These are phyloP conservation scores for Andrena bucephala DNA, from an alignment of 2,888 invertebrate genomes.

Conservation along the genomic window DNA sequence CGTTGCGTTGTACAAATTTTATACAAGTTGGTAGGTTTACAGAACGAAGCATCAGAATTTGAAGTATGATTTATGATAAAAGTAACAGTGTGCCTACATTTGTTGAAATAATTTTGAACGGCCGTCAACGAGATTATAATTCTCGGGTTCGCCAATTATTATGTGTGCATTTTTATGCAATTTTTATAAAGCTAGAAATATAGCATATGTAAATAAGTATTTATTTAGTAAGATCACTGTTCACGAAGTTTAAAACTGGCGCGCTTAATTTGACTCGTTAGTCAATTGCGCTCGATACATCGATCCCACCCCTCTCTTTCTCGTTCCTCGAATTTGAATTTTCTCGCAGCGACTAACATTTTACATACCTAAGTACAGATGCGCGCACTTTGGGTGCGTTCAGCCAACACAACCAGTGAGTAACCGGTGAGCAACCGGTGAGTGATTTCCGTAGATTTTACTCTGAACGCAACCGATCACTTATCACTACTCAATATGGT, in stretches of 20 bases:
- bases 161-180: not conserved
- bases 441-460: no score
- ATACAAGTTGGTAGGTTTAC: not conserved
- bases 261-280: not conserved
- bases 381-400: no score
- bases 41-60: not conserved
- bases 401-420: no score
- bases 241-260: not conserved
- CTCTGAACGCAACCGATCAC: no score
- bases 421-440: no score
- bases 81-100: not conserved
- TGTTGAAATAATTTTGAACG: not conserved
- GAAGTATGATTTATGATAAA: not conserved
- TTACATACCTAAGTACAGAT: not conserved
- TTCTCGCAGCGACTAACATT: not conserved
- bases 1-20: not conserved
- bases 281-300: not conserved
- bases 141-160: not conserved
- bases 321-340: not conserved
- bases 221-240: not conserved
- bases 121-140: not conserved
- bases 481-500: no score
- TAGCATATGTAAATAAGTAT: not conserved
- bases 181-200: not conserved
- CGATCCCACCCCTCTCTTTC: not conserved